Evolutionary conservation across 2,888 invertebrate species (phyloP).

Genomic region (Noctua janthe): DNA sequence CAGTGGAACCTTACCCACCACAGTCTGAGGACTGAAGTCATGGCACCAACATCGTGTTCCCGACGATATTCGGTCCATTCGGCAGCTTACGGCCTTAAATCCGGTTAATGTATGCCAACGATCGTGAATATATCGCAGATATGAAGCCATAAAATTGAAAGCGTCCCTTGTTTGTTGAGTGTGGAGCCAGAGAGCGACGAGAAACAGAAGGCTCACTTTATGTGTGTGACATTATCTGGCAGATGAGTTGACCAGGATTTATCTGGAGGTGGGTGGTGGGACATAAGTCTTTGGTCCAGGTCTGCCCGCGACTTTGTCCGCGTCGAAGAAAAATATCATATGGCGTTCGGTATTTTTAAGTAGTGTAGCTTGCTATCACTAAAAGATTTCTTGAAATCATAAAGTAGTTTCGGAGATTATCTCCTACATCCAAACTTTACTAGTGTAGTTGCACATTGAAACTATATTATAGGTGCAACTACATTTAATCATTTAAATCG

Average conservation of each 20-base stretch:
- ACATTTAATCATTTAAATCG: neutral
- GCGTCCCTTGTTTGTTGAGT: conserved; percentile 50
- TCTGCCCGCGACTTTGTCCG: neutral
- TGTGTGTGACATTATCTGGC: neutral
- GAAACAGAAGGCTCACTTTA: conserved; percentile 23
- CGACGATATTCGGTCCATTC: neutral
- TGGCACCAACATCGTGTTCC: neutral
- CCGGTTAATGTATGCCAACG: conserved; percentile 48
- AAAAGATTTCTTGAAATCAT: neutral
- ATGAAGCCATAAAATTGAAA: conserved; percentile 62
- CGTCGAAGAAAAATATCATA: neutral
- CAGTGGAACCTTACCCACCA: neutral
- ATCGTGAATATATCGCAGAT: conserved; percentile 41
- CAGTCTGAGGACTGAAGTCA: neutral
- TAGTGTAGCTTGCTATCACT: neutral
- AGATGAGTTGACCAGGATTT: neutral
- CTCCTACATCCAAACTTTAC: neutral
- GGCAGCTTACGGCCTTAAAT: conserved; percentile 23
- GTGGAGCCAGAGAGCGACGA: rapidly evolving
- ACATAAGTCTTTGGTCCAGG: neutral
- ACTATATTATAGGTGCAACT: neutral
- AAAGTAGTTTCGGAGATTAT: neutral
- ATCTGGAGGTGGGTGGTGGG: neutral
- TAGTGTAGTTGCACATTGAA: neutral
- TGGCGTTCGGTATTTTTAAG: neutral